Percentiles rank a stretch among this genome's conserved stretches.
These are phyloP conservation scores for Lophochroa leadbeateri DNA, from an alignment of 2,113 vertebrate species.

Conservation along the genomic window DNA sequence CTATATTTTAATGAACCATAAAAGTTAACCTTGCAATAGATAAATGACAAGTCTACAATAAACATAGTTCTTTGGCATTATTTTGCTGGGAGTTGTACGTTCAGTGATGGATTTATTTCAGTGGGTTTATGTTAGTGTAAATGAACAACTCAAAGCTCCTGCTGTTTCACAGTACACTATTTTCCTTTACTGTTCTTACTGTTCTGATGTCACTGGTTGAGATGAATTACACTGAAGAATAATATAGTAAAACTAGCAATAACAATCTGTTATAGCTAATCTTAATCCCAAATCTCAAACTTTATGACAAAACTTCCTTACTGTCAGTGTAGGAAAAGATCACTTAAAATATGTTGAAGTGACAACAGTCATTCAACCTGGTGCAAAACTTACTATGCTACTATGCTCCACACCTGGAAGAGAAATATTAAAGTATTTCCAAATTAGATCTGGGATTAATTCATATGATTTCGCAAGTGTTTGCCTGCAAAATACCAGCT, in stretches of 20 bases:
- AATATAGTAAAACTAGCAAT: background rate
- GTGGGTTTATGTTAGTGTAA: background rate
- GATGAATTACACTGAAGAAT: background rate
- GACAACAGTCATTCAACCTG: background rate
- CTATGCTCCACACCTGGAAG: background rate
- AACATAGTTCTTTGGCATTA: background rate
- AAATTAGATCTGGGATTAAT: background rate
- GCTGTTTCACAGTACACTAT: background rate
- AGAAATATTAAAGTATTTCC: background rate
- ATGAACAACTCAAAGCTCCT: background rate
- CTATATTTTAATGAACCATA: background rate
- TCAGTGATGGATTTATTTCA: background rate
- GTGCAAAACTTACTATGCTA: background rate
- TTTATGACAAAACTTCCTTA: background rate
- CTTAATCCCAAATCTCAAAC: background rate
- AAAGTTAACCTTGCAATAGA: background rate
- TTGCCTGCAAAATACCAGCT: background rate
- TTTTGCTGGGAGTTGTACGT: background rate
- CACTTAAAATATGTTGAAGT: background rate
- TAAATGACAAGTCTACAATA: background rate
- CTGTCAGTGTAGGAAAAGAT: background rate
- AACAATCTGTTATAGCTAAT: background rate
- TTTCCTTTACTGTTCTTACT: background rate
- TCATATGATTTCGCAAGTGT: background rate
- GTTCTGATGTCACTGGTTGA: background rate